phyloP scores from a whole-genome alignment of 2,797 vertebrate species.

The Ctenosaura bakeri region DNA sequence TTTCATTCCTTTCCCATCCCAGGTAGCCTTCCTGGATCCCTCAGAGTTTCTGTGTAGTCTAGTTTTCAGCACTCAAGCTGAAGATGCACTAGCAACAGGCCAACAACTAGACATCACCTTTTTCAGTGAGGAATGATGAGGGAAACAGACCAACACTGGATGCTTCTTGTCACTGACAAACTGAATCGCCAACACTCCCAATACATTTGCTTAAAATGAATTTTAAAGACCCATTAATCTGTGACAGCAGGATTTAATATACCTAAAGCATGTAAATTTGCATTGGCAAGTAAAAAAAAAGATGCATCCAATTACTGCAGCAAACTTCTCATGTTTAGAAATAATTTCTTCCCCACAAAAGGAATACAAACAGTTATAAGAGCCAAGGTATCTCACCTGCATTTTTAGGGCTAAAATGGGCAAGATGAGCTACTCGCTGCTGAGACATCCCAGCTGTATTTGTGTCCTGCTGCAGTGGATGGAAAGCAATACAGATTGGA shows the following conservation, averaged over 20 bases:
- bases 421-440: background rate
- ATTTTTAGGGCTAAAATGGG: too few relatives aligned
- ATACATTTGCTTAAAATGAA: background rate
- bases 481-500: background rate
- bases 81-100: background rate
- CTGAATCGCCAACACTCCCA: background rate
- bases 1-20: background rate
- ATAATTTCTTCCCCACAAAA: background rate
- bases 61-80: background rate
- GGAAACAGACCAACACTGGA: background rate
- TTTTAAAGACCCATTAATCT: background rate
- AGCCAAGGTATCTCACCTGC: background rate
- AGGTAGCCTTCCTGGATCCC: background rate
- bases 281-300: background rate
- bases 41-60: background rate
- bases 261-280: background rate
- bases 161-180: background rate
- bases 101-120: background rate
- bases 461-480: background rate
- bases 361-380: background rate
- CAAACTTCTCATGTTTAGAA: background rate
- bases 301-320: background rate
- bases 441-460: background rate
- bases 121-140: background rate
- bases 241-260: background rate